Base-by-base conservation (phyloP, 1,140 invertebrate genomes). In the Kradibia gibbosae region DNA sequence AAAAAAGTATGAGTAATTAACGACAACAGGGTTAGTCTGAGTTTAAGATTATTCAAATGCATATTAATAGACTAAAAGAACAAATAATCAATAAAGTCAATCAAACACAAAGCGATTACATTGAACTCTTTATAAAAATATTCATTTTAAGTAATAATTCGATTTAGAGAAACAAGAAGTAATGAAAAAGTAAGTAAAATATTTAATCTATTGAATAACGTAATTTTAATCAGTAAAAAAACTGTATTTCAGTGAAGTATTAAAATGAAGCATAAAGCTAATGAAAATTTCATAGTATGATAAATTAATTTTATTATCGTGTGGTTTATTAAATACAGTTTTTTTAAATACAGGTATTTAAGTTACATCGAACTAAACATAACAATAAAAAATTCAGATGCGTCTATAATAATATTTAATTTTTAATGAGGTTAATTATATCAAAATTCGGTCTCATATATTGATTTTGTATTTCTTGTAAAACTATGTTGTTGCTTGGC, bases 51-150 rank as follows among this genome's bases (percentile, higher is more conserved):
- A 77, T 65, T 17, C 25, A 17, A 25, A 67, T 67, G 75, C 65
- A 77, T 77, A 77, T 77, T 76, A 77, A 77, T 67, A 65, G 15
- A 57, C 60, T 77, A 50, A 50, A 50, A 77, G 57, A 7, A 17
- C 25, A 17, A 20, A 77, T n/a, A n/a, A n/a, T n/a, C n/a, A 25
- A 31, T 36, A 25, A 77, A 77, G 67, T 77, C 74, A 77, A 77
- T 67, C 7, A 28, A 22, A 20, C 31, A 7, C 36, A 11, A n/a
- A 34, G n/a, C 11, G 22, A 42, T 22, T 22, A n/a, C 45, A 53
- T 1, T 25, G 25, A 36, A 71, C 1, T 71, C 22, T 72, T 11
- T 39, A 22, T 50, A 22, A 22, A 39, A 74, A 57, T 15, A 72
- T 53, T 48, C 17, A 22, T 39, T 34, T 50, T 39, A 50, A 39